phyloP scores from a whole-genome alignment of 2,888 invertebrate genomes.

The Noctua fimbriata region DNA sequence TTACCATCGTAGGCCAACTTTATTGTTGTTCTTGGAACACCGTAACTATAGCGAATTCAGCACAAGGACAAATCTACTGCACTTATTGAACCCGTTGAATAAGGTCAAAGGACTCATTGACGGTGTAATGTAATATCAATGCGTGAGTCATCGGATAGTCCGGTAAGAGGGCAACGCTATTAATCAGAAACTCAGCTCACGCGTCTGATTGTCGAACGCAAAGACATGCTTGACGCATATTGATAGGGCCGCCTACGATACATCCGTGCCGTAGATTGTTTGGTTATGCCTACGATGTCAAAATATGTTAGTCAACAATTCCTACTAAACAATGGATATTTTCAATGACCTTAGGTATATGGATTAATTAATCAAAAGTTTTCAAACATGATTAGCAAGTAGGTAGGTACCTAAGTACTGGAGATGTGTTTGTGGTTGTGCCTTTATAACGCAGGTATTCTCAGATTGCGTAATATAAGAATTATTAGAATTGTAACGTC shows the following conservation, averaged over 20 bases:
- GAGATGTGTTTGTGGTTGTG: constrained; percentile 20
- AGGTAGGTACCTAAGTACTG: background rate
- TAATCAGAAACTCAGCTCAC: constrained; percentile 83
- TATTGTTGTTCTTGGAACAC: constrained; percentile 84
- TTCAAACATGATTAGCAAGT: constrained; percentile 10
- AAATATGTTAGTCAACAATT: constrained; percentile 72
- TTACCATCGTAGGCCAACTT: constrained; percentile 70
- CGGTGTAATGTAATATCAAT: constrained; percentile 82
- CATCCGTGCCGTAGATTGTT: constrained; percentile 76
- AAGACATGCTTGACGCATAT: constrained; percentile 80
- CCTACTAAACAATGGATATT: constrained; percentile 65
- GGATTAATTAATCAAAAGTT: constrained; percentile 21
- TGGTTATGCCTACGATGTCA: constrained; percentile 76
- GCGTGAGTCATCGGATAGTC: constrained; percentile 86
- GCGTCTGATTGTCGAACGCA: constrained; percentile 80
- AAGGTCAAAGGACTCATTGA: constrained; percentile 87
- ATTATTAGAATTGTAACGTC: constrained; percentile 65
- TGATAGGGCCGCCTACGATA: constrained; percentile 83
- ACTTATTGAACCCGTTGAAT: constrained; percentile 84
- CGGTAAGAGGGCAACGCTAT: constrained; percentile 79
- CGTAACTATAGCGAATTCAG: constrained; percentile 81
- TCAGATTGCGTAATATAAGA: constrained; percentile 56
- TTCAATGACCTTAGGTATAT: constrained; percentile 22
- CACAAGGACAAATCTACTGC: constrained; percentile 84
- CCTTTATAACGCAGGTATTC: constrained; percentile 44